Base-by-base conservation (phyloP, 2,888 invertebrate species). In the Chymomyza procnemis region DNA sequence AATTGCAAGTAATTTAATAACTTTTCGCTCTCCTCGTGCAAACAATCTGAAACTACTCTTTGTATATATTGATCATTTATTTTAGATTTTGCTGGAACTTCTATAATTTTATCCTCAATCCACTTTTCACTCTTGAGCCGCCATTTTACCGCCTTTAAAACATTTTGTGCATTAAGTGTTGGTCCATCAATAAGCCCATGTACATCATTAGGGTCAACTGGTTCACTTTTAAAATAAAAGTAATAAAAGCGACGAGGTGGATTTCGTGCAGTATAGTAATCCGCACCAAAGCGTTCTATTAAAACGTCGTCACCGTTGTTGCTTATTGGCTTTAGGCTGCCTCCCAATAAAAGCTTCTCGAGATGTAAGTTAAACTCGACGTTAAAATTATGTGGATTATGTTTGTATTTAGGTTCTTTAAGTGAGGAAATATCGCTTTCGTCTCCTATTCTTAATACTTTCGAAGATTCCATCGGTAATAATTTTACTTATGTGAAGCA, bases 81-180 rank as follows among this genome's bases (percentile, higher is more conserved):
- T 55, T 22, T 55, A 8, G 58, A 41, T 30, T 58, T 58, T 6
- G 16, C 18, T 6, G 58, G 34, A 6, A 58, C 18, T 34, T 34
- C 58, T 34, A 58, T 14, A 30, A 34, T 34, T 30, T 58, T 58
- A 58, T 34, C 34, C 18, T 58, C 16, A 22, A 55, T 34, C 58
- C 58, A 58, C 8, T 41, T 58, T 41, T 19, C 18, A n/a, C 16
- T 34, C 12, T 18, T 26, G 46, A 34, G 30, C 12, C 34, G 30
- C 34, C 16, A 5, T 34, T 18, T 58, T 18, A 58, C 34, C n/a
- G 18, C n/a, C 0, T 12, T 16, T n/a, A 58, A 14, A 8, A 58
- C 16, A 16, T 12, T 18, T 2, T 34, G 18, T 2, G 34, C 34
- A 30, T 34, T 58, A n/a, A 58, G 12, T 8, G 58, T 58, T 3